Base-by-base conservation (phyloP, 2,888 invertebrate species). In the Drosophila lacicola region DNA sequence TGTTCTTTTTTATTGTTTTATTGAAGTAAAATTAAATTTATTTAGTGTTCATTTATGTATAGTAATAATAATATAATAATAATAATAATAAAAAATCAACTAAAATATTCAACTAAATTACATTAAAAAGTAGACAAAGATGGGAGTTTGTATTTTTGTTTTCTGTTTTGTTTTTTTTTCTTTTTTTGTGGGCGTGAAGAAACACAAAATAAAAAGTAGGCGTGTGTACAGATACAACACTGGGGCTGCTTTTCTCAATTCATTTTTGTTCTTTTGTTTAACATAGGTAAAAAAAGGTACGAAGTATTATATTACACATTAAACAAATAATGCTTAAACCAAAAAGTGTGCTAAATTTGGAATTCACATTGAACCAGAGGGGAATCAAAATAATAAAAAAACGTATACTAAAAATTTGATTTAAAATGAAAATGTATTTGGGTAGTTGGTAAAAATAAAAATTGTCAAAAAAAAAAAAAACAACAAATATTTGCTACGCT, bases 71-170 rank as follows among this genome's bases (percentile, higher is more conserved):
- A 55, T 69, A 51, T 17, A 17, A 50, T 66, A 66, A 75, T 85
- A 82, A 80, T 89, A 83, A 91, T 89, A 89, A 88, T 86, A 83
- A 90, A 91, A 91, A 90, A 91, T 91, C 90, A 91, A 91, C 91
- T 91, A 91, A 91, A 91, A 91, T 91, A 91, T 91, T 91, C 90
- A 91, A 90, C 91, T 91, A 91, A 91, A 91, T 91, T 91, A 91
- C 88, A 90, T 91, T 91, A 90, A 86, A 80, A 86, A 82, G 82
- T 82, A 84, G 79, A 87, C 82, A 84, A 84, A 82, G 72, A 76
- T 72, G 82, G 78, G 72, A 67, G 74, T 71, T 62, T 41, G 10
- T 41, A n/a, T 42, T 36, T 33, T 45, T 47, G 33, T 19, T 44
- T 45, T n/a, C 14, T 25, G n/a, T 25, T 14, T 11, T 17, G 17